These are phyloP conservation scores for Drosophila falleni DNA, from an alignment of 2,888 invertebrate genomes.

Conservation along the genomic window DNA sequence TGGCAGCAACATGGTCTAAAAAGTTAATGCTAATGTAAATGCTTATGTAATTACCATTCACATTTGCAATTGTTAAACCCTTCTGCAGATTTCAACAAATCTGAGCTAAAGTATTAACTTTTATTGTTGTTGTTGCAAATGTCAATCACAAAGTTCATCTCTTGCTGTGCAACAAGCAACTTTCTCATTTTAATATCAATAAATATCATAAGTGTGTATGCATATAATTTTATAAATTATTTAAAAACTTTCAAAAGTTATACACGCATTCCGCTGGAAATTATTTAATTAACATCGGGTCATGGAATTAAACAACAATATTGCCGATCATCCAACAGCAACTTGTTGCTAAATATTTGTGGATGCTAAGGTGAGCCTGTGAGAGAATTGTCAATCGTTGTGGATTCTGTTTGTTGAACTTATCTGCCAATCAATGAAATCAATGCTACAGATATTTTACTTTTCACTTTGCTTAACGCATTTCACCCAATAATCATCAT, in stretches of 20 bases:
- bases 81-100: constrained; percentile 2
- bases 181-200: constrained; percentile 47
- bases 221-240: constrained; percentile 34
- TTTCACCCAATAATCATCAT: constrained; percentile 67
- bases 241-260: constrained; percentile 59
- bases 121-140: constrained; percentile 7
- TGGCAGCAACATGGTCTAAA: background rate
- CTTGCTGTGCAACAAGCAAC: constrained; percentile 12
- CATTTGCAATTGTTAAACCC: constrained; percentile 4
- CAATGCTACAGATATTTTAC: constrained; percentile 46
- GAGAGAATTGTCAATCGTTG: background rate
- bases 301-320: constrained; percentile 26
- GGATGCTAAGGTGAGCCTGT: constrained; percentile 21
- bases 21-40: background rate
- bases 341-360: constrained; percentile 46
- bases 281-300: constrained; percentile 42
- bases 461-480: constrained; percentile 69
- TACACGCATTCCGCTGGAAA: constrained; percentile 17
- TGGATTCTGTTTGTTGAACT: constrained; percentile 13
- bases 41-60: constrained; percentile 22
- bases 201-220: constrained; percentile 7
- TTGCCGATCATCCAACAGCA: constrained; percentile 33
- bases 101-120: background rate
- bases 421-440: constrained; percentile 31
- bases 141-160: constrained; percentile 4